These are phyloP conservation scores for Thecocarcelia acutangulata DNA, from an alignment of 2,888 invertebrate species.

Conservation along the genomic window DNA sequence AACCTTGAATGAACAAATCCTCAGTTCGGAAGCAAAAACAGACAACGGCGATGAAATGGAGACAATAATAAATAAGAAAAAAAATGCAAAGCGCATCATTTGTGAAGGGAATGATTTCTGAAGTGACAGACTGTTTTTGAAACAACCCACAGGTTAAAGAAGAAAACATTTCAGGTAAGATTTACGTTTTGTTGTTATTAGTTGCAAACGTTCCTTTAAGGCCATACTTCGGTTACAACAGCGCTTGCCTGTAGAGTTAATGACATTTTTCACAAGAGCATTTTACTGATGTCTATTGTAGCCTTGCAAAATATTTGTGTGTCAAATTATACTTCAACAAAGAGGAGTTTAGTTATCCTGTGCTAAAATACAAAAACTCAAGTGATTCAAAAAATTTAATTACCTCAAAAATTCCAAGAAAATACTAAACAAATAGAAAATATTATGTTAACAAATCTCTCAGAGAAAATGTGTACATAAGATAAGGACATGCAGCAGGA, in stretches of 20 bases:
- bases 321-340: background rate
- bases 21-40: constrained; percentile 24
- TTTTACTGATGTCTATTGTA: background rate
- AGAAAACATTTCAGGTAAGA: constrained; percentile 20
- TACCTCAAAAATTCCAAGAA: constrained; percentile 25
- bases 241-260: constrained; percentile 43
- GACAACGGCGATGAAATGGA: constrained; percentile 7
- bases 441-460: constrained; percentile 24
- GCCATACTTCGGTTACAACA: constrained; percentile 20
- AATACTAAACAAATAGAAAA: constrained; percentile 7
- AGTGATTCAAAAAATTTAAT: background rate
- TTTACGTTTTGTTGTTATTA: constrained; percentile 29
- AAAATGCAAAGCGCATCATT: background rate
- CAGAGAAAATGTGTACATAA: background rate
- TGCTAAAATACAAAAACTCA: too few relatives aligned
- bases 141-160: constrained; percentile 34
- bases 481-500: constrained; percentile 49
- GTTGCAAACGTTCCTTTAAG: constrained; percentile 25
- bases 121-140: constrained; percentile 26
- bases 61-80: background rate
- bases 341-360: background rate
- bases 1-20: constrained; percentile 58
- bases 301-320: constrained; percentile 11
- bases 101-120: background rate
- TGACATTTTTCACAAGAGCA: constrained; percentile 3